Evolutionary conservation across 2,888 invertebrate species (phyloP), one percentile per base, ranked within the genome.

Genomic region (Lasioglossum marginatum): DNA sequence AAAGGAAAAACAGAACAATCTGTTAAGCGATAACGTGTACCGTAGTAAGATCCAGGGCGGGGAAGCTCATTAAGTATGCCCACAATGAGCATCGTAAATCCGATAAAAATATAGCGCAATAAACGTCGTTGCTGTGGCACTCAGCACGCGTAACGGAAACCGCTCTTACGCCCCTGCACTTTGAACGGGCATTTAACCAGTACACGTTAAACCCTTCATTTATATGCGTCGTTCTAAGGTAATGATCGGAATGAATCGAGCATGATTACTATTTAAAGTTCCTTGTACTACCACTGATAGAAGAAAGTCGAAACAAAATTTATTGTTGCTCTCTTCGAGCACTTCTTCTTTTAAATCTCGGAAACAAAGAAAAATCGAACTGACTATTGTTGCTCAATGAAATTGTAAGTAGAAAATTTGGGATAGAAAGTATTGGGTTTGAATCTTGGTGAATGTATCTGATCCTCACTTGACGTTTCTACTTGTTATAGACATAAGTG

Each of bases 101-200:
- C 45, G n/a, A 79, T 40, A 71, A 81, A 83, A 76, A 81, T 83
- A 81, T 81, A 63, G 76, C 10, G 72, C 43, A 52, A 43, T 76
- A 83, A 83, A 83, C 66, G 60, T 52, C 43, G 16, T 52, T 43
- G 34, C 48, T 48, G 34, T 60, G 52, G 76, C 48, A 81, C 34
- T 57, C 48, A 8, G 31, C 57, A 37, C 31, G 27, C 43, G 45
- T 37, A 23, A 37, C 37, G 37, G 68, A 68, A 68, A 68, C 37
- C 68, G 10, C 37, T 68, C 23, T 68, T 68, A 68, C 68, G 68
- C 68, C 23, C 4, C 5, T 60, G 68, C 37, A 68, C 68, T 37
- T 68, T 34, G 68, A 37, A 37, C 37, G 68, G 10, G 12, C 68
- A 23, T 68, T 68, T 68, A 68, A 34, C 23, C 68, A 37, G 37